Base-by-base conservation (phyloP, 2,888 invertebrate species). In the Chymomyza fuscimana region DNA sequence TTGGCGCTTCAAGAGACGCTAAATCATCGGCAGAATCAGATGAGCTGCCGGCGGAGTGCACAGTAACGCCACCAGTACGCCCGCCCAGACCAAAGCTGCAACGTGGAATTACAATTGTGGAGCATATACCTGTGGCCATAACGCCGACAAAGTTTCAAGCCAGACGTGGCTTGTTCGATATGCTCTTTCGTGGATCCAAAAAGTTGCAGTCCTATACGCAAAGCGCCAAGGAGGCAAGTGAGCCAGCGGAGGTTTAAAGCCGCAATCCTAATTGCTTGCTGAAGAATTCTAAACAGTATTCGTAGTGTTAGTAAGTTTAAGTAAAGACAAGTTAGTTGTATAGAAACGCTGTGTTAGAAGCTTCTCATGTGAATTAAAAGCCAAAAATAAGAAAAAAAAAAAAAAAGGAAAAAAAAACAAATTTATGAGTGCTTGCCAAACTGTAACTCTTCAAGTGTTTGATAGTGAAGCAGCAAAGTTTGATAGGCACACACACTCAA, bases 151-250 rank as follows among this genome's bases (percentile, higher is more conserved):
- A 88, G 58, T 82, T 81, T 65, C 80, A 84, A 62, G 70, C 82
- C 2, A 80, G 81, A 52, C 83, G 87, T 7, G 80, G 82, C 51
- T 82, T 92, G 40, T 88, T 92, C 72, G 89, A 92, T 74, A 87
- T 90, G 78, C 88, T 92, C 76, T 91, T 92, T 75, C 90, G 92
- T 76, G 86, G 89, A 80, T 90, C 92, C n/a, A 89, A 88, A 73
- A 91, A 90, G 70, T 78, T 91, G 78, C 90, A 91, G 70, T 85
- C 92, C 56, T 92, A 91, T 74, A 79, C 88, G 32, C 81, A 83
- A 77, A 78, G 87, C 64, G 76, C 81, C 46, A 63, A 67, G 65
- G 80, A 80, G 58, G 78, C 77, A 40, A 81, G 32, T 63, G 85
- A 88, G 77, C 91, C 91, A 74, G 89, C 91, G 36, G 92, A 91